Evolutionary conservation across 2,888 invertebrate species (phyloP).

Genomic region (Patella depressa): DNA sequence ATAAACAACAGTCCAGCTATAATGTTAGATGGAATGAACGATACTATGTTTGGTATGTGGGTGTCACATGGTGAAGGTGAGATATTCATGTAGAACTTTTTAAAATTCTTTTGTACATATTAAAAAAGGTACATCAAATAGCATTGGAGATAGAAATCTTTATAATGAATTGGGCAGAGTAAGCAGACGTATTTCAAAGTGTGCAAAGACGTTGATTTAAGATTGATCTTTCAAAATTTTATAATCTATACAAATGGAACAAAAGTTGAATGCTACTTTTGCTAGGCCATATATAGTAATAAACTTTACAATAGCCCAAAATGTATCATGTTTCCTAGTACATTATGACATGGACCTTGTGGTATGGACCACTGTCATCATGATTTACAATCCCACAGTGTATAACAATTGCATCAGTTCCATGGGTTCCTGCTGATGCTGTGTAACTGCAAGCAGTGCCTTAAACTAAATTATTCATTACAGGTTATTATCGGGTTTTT

Average conservation of each 20-base stretch:
- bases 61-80: constrained; percentile 95
- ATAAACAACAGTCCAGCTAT: constrained; percentile 82
- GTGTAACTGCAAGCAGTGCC: background rate
- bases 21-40: constrained; percentile 91
- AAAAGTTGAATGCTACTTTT: too few species aligned
- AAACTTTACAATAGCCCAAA: too few species aligned
- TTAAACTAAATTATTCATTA: background rate
- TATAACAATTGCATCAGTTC: too few species aligned
- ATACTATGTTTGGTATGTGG: constrained; percentile 94
- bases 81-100: background rate
- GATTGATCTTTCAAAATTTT: too few species aligned
- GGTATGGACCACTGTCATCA: too few species aligned
- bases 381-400: too few species aligned
- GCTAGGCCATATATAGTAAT: too few species aligned
- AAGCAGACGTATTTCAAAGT: background rate
- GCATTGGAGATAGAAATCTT: background rate
- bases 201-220: too few species aligned
- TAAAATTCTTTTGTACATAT: background rate
- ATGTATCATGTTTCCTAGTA: too few species aligned
- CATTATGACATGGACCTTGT: too few species aligned
- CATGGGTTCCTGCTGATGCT: too few species aligned
- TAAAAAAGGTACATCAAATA: background rate
- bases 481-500: constrained; percentile 6
- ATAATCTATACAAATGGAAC: too few species aligned
- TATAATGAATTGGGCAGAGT: background rate